Percentiles rank a stretch among this genome's conserved stretches.
These are phyloP conservation scores for Frieseomelitta varia DNA, from an alignment of 1,140 invertebrate species.

Conservation along the genomic window DNA sequence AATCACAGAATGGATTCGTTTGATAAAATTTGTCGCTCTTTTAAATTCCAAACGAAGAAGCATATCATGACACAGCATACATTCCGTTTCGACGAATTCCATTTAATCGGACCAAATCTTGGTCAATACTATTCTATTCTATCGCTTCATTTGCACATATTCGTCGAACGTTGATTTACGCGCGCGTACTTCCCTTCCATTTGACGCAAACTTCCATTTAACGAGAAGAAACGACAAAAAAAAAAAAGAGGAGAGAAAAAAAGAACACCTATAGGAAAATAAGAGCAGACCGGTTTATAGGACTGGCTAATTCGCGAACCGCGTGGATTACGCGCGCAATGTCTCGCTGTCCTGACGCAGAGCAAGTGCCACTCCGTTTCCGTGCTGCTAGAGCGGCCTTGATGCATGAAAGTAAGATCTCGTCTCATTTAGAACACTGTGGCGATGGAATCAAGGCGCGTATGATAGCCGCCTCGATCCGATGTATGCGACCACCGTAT, in stretches of 20 bases:
- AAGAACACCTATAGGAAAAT: neutral
- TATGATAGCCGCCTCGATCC: neutral
- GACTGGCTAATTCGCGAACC: constrained; percentile 22
- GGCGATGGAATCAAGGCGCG: neutral
- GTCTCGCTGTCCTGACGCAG: constrained; percentile 39
- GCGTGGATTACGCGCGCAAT: constrained; percentile 20
- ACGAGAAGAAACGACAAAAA: neutral
- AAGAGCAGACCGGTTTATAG: neutral
- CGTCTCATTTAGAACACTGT: constrained; percentile 57
- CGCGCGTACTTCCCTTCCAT: too few species aligned
- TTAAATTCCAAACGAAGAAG: neutral
- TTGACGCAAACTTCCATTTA: neutral
- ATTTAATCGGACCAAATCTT: too few species aligned
- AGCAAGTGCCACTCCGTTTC: constrained; percentile 73
- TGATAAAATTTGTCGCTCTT: neutral
- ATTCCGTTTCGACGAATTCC: too few species aligned
- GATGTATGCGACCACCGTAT: neutral
- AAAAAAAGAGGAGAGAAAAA: neutral
- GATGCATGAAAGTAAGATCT: constrained; percentile 77
- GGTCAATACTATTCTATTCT: too few species aligned
- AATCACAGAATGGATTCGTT: neutral
- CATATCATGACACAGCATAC: neutral
- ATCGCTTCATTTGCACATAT: neutral
- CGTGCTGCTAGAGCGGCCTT: constrained; percentile 69
- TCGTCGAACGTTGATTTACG: neutral